Percentiles rank a stretch among this genome's conserved stretches.
These are phyloP conservation scores for Amphiura filiformis DNA, from an alignment of 35 echinoderm and acorn worm species.

Conservation along the genomic window DNA sequence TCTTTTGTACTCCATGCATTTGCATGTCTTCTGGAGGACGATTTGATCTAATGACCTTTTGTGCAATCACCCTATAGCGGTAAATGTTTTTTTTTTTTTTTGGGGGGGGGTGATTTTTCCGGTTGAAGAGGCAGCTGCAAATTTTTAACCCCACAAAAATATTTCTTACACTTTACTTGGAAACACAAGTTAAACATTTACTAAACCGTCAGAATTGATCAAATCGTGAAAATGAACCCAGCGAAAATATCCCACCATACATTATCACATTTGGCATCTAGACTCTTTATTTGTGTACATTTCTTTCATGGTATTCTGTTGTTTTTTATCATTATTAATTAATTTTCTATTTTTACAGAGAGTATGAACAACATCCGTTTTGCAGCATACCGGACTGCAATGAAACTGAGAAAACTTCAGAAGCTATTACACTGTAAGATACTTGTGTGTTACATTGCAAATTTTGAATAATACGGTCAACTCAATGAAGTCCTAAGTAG, in stretches of 20 bases:
- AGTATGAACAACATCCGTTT: conserved; percentile 63
- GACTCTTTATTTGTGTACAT: background rate
- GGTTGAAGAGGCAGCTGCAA: no score
- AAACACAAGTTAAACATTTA: background rate
- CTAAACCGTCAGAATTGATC: background rate
- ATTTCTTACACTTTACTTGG: background rate
- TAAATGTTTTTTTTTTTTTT: no score
- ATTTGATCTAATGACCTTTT: no score
- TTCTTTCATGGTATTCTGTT: background rate
- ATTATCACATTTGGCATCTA: background rate
- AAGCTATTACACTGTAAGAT: conserved; percentile 78
- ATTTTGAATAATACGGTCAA: background rate
- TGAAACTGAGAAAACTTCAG: conserved; percentile 83
- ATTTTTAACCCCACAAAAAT: no score
- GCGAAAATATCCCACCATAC: background rate
- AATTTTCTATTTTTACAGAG: conserved; percentile 10
- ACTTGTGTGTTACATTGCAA: background rate
- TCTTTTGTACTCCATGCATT: no score
- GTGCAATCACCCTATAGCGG: no score
- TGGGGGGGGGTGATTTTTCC: no score
- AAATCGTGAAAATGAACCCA: background rate
- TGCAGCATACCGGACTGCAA: conserved; percentile 80
- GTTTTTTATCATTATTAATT: background rate
- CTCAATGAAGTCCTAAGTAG: background rate
- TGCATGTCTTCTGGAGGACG: no score